Evolutionary conservation across 2,888 invertebrate species (phyloP), one percentile per base, ranked within the genome.

Genomic region (Synergus gifuensis): DNA sequence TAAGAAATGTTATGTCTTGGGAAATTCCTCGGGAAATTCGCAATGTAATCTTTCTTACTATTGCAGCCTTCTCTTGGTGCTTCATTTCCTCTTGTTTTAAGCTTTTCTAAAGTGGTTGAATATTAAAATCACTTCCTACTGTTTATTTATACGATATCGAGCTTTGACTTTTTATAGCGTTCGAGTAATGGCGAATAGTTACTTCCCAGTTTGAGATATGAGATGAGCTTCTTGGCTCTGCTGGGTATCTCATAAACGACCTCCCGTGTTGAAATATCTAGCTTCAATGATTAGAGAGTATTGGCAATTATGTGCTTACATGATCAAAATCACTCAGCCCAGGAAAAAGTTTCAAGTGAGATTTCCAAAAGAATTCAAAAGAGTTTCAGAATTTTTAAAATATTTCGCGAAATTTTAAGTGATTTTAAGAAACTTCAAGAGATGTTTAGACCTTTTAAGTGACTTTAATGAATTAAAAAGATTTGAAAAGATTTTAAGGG

Each of bases 141-240:
- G 12, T 60, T 60, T 60, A 60, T 60, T 60, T 28, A 60, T 28
- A 60, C 4, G 22, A 12, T 60, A 54, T 8, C 54, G 54, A 9
- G 9, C n/a, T n/a, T 54, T n/a, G 54, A 54, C 8, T 5, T 22
- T 60, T 60, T 60, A 28, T 22, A 28, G 60, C 12, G 11, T 28
- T 60, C 22, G 60, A 60, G 60, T 18, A 60, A 60, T 60, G 22
- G 60, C 22, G 11, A 60, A 60, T 60, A 22, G 60, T 60, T 60
- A 60, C 22, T 22, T 14, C 22, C 22, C 12, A 18, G 22, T 60
- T 60, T 60, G 22, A 18, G 22, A 14, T 60, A 60, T 12, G 60
- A 60, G 60, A 60, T 60, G 60, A 60, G 60, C n/a, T 54, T 54
- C n/a, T 54, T 54, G 54, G 54, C 54, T 54, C 54, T 54, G 54